These are phyloP conservation scores for Trachelus troglodyta DNA, from an alignment of 2,888 invertebrate genomes.

Conservation along the genomic window DNA sequence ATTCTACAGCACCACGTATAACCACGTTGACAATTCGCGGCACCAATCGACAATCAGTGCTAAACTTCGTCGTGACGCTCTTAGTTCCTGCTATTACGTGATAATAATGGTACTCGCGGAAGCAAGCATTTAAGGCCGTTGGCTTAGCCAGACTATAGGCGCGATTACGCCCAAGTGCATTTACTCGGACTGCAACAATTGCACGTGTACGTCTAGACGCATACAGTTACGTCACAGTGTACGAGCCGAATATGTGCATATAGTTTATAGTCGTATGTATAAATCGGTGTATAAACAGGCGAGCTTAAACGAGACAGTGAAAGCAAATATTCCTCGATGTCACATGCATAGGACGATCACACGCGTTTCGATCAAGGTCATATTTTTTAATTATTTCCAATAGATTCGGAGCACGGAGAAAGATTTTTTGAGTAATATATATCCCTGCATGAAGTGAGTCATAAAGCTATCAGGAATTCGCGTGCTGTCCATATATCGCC, in stretches of 20 bases:
- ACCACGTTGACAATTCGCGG: background rate
- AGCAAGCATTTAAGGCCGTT: constrained; percentile 49
- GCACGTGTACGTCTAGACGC: background rate
- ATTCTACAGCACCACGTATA: background rate
- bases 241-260: background rate
- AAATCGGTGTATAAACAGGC: constrained; percentile 47
- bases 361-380: background rate
- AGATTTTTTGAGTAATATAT: background rate
- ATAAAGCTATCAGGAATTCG: constrained; percentile 44
- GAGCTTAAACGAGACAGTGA: constrained; percentile 54
- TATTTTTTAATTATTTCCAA: background rate
- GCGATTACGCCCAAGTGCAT: constrained; percentile 55
- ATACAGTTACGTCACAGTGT: background rate
- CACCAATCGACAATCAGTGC: background rate
- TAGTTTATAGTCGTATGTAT: background rate
- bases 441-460: constrained; percentile 35
- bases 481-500: constrained; percentile 23
- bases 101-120: constrained; percentile 23
- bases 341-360: background rate
- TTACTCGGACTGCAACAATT: constrained; percentile 24
- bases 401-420: background rate
- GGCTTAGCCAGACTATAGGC: constrained; percentile 35
- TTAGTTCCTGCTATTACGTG: constrained; percentile 27
- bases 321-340: constrained; percentile 49
- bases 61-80: constrained; percentile 14